A percentile compares a stretch with the other conserved stretches of the same genome.
Conservation (phyloP, 2,797 vertebrate genomes). For the Corythornis leucogaster region DNA sequence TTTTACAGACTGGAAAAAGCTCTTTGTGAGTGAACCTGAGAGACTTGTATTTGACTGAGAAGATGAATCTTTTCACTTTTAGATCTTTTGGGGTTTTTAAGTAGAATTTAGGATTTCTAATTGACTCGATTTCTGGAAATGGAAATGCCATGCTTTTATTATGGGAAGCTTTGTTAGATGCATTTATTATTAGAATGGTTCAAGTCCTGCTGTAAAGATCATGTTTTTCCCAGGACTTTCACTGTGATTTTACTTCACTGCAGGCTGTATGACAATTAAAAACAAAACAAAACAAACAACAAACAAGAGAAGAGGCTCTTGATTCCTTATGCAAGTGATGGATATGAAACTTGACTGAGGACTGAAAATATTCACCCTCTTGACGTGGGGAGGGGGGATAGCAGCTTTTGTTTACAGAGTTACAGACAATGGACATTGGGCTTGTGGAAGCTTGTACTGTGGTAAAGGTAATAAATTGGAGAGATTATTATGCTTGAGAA, state of each 20-base stretch:
- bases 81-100: constrained; percentile 88
- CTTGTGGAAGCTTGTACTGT: constrained; percentile 94
- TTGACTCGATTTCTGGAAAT: constrained; percentile 81
- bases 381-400: constrained; percentile 50
- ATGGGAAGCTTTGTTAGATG: constrained; percentile 80
- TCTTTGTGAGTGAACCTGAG: constrained; percentile 82
- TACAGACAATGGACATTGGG: constrained; percentile 82
- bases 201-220: constrained; percentile 81
- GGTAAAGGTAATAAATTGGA: constrained; percentile 90
- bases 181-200: constrained; percentile 80
- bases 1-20: constrained; percentile 88
- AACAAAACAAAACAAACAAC: constrained; percentile 51
- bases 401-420: constrained; percentile 89
- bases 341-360: constrained; percentile 72
- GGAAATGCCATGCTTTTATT: constrained; percentile 81
- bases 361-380: constrained; percentile 76
- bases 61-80: constrained; percentile 83
- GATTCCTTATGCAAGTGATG: constrained; percentile 75
- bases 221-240: constrained; percentile 85
- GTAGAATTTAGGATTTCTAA: constrained; percentile 88
- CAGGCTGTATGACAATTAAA: constrained; percentile 73
- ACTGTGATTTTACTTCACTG: constrained; percentile 90
- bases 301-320: constrained; percentile 75
- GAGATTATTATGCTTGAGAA: constrained; percentile 77
- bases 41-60: constrained; percentile 77